Evolutionary conservation across 2,797 vertebrate genomes (phyloP).

Genomic region (Vipera latastei): DNA sequence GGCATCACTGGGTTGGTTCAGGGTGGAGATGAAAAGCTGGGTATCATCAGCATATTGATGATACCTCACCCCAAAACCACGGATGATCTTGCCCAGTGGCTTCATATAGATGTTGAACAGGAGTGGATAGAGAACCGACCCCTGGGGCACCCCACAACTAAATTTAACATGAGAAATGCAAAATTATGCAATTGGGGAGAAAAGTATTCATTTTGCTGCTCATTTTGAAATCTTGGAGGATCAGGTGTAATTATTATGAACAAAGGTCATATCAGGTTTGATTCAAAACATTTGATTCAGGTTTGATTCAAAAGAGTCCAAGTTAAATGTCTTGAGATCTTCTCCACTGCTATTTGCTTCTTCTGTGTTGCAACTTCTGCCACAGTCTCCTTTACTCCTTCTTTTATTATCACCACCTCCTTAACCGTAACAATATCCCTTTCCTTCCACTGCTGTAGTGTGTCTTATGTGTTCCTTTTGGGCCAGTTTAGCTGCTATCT

Average conservation of each 20-base stretch:
- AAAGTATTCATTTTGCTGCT: not conserved
- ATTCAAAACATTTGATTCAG: too few species aligned
- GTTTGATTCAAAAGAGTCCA: not conserved
- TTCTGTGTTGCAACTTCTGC: not conserved
- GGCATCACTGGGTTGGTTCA: too few species aligned
- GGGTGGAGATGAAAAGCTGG: too few species aligned
- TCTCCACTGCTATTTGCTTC: not conserved
- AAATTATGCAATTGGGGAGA: not conserved
- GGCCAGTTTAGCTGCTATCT: not conserved
- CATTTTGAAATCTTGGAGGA: not conserved
- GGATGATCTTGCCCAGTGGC: too few species aligned
- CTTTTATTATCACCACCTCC: not conserved
- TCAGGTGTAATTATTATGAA: not conserved
- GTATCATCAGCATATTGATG: too few species aligned
- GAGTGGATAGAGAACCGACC: too few species aligned
- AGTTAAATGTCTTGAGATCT: not conserved
- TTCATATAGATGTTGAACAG: too few species aligned
- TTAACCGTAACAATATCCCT: not conserved
- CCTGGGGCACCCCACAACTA: not conserved
- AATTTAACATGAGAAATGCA: not conserved
- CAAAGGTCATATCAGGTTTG: not conserved
- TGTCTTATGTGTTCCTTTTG: not conserved
- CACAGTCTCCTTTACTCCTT: not conserved
- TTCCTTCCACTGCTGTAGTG: not conserved
- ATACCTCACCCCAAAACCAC: too few species aligned